Evolutionary conservation across 2,113 vertebrate species (phyloP).

Genomic region (Galemys pyrenaicus): DNA sequence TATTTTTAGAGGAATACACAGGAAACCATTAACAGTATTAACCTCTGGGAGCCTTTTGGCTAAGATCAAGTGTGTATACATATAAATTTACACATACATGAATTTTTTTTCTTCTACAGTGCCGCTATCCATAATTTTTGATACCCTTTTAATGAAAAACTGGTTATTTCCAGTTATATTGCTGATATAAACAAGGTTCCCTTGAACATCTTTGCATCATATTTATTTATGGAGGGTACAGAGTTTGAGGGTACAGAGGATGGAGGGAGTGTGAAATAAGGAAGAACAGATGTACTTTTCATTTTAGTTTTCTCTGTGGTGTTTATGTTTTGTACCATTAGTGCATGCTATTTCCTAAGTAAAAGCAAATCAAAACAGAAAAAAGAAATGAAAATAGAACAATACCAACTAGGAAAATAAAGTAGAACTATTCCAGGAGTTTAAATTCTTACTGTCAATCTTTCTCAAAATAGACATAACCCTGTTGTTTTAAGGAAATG

Average conservation of each 20-base stretch:
- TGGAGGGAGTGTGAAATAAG: not conserved
- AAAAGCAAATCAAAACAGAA: slow-evolving; percentile 40
- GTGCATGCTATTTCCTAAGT: not conserved
- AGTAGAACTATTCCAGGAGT: not conserved
- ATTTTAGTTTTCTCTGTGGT: slow-evolving; percentile 1
- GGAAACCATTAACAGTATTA: slow-evolving; percentile 60
- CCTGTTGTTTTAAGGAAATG: not conserved
- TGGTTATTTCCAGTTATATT: not conserved
- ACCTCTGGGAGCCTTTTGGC: not conserved
- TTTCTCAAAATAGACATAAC: not conserved
- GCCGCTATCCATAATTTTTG: slow-evolving; percentile 16
- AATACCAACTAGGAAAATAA: not conserved
- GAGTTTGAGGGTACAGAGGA: not conserved
- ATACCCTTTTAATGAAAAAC: not conserved
- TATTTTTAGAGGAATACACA: slow-evolving; percentile 49
- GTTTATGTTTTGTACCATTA: not conserved
- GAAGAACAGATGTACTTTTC: not conserved
- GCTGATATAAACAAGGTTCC: not conserved
- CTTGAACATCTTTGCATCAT: not conserved
- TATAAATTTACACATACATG: not conserved
- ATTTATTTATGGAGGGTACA: slow-evolving; percentile 35
- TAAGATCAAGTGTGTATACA: not conserved
- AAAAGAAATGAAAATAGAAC: not conserved
- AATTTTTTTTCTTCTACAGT: slow-evolving; percentile 12
- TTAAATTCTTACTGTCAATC: not conserved